phyloP scores from a whole-genome alignment of 2,113 vertebrate species.

The Notothenia rossii region DNA sequence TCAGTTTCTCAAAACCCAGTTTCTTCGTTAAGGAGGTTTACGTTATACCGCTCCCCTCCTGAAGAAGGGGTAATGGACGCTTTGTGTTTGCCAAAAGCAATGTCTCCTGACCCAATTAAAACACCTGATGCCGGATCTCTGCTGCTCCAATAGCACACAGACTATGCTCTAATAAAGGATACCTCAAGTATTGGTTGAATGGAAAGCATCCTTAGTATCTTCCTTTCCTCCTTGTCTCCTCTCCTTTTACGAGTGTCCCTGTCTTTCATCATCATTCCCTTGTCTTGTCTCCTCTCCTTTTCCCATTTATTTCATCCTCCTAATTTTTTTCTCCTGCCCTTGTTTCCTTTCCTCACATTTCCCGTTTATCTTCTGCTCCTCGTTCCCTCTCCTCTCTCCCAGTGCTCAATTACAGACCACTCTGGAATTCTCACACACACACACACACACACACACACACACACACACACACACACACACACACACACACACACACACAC shows the following conservation, averaged over 20 bases:
- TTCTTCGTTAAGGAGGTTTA: too few species aligned
- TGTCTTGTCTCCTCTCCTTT: background rate
- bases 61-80: too few species aligned
- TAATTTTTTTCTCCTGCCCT: background rate
- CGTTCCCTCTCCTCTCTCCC: slow-evolving; percentile 3
- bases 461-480: slow-evolving; percentile 27
- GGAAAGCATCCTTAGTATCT: background rate
- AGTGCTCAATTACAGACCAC: slow-evolving; percentile 49
- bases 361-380: background rate
- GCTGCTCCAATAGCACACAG: too few species aligned
- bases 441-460: slow-evolving; percentile 20
- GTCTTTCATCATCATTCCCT: background rate
- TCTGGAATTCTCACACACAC: slow-evolving; percentile 39
- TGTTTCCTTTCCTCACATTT: background rate
- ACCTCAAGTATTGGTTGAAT: background rate
- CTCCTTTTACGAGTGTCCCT: background rate
- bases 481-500: slow-evolving; percentile 33
- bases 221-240: too few species aligned
- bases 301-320: background rate
- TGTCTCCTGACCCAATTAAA: too few species aligned
- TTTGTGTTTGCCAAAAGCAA: too few species aligned
- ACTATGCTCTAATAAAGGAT: too few species aligned
- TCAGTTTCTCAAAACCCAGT: too few species aligned
- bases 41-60: too few species aligned
- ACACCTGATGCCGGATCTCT: too few species aligned